Percentiles rank a stretch among this genome's conserved stretches.
Conservation (phyloP, 2,888 invertebrate species). For the Lordiphosa andalusiaca region DNA sequence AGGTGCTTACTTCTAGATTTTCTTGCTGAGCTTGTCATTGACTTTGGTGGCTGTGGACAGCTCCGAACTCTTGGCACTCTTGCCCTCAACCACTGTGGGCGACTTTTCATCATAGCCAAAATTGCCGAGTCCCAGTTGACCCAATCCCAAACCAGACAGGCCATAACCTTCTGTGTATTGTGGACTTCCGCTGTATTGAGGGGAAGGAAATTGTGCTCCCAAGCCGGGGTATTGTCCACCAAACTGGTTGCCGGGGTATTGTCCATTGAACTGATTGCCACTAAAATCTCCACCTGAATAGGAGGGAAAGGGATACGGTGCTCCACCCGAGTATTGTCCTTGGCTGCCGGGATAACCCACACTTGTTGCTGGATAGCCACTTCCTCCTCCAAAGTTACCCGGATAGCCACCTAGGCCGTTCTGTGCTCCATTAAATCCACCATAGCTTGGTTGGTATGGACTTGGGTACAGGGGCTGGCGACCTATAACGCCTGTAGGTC, state of each 20-base stretch:
- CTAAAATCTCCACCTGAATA: slow-evolving; percentile 39
- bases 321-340: slow-evolving; percentile 39
- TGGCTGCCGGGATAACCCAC: slow-evolving; percentile 34
- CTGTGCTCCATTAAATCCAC: slow-evolving; percentile 50
- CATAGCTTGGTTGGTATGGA: slow-evolving; percentile 45
- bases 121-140: slow-evolving; percentile 38
- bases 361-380: slow-evolving; percentile 32
- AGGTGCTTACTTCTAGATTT: slow-evolving; percentile 26
- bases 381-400: slow-evolving; percentile 28
- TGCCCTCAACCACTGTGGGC: slow-evolving; percentile 51
- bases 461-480: slow-evolving; percentile 49
- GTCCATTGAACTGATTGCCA: slow-evolving; percentile 49
- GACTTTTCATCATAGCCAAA: slow-evolving; percentile 65
- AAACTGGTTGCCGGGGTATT: slow-evolving; percentile 39
- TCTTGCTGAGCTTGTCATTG: slow-evolving; percentile 67
- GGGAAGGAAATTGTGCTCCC: slow-evolving; percentile 44
- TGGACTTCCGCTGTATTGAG: slow-evolving; percentile 44
- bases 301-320: slow-evolving; percentile 39
- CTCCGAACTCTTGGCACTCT: slow-evolving; percentile 55
- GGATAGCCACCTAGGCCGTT: slow-evolving; percentile 49
- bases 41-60: slow-evolving; percentile 37
- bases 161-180: slow-evolving; percentile 75
- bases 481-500: slow-evolving; percentile 80
- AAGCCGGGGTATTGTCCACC: slow-evolving; percentile 30
- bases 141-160: slow-evolving; percentile 37